Conservation (phyloP, 1,140 invertebrate genomes). For the Hesperophylax magnus region DNA sequence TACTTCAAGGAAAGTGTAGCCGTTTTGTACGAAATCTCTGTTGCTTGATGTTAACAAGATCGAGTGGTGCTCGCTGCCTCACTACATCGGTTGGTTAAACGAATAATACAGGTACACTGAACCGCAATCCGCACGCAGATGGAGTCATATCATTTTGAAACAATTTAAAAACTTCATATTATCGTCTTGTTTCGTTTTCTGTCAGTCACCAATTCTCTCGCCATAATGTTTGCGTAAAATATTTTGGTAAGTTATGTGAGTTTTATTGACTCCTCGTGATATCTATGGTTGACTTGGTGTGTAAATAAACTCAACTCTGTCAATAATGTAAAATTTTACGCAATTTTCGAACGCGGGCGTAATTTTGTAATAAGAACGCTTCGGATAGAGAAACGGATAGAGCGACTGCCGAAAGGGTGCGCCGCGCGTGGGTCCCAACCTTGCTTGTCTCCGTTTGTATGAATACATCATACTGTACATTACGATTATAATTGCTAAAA, state of each 20-base stretch:
- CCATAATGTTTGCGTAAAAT: too few relatives aligned
- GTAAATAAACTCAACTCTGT: too few relatives aligned
- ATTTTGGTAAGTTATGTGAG: too few relatives aligned
- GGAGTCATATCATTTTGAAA: too few relatives aligned
- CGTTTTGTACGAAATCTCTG: constrained; percentile 40
- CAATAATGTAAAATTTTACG: too few relatives aligned
- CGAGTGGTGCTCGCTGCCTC: constrained; percentile 13
- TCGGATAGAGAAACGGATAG: not conserved
- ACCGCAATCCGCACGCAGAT: not conserved
- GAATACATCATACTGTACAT: constrained; percentile 43
- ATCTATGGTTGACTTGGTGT: too few relatives aligned
- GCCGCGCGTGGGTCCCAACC: constrained; percentile 49
- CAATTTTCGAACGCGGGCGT: constrained; percentile 1
- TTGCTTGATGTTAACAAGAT: constrained; percentile 42
- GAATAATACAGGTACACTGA: not conserved
- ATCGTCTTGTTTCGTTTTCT: too few relatives aligned
- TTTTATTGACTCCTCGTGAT: too few relatives aligned
- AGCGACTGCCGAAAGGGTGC: constrained; percentile 37
- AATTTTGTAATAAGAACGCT: constrained; percentile 6
- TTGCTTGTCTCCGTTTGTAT: constrained; percentile 33
- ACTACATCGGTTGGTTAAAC: constrained; percentile 1
- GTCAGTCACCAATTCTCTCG: too few relatives aligned
- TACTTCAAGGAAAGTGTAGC: not conserved
- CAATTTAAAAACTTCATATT: too few relatives aligned
- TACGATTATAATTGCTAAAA: constrained; percentile 54